These are phyloP conservation scores for Drosophila jambulina DNA, from an alignment of 1,140 invertebrate genomes.

Conservation along the genomic window DNA sequence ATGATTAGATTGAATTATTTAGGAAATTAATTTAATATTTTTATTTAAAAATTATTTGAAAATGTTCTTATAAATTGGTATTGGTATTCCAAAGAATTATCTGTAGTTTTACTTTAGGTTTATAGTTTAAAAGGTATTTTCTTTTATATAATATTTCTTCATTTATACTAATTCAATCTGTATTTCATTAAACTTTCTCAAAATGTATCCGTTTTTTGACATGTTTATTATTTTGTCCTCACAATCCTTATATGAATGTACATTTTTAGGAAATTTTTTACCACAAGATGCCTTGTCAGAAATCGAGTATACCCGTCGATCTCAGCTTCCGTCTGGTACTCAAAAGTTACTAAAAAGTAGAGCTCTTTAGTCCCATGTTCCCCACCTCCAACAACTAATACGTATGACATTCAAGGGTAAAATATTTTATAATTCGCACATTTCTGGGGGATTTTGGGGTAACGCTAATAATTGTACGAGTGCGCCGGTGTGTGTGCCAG, in stretches of 20 bases:
- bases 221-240: too few relatives aligned
- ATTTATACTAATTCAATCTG: too few relatives aligned
- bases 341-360: slow-evolving; percentile 65
- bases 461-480: slow-evolving; percentile 55
- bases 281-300: not conserved
- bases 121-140: not conserved
- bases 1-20: not conserved
- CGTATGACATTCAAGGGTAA: slow-evolving; percentile 71
- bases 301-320: not conserved
- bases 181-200: not conserved
- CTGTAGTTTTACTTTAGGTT: too few relatives aligned
- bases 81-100: not conserved
- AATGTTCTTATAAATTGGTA: not conserved
- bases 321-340: slow-evolving; percentile 1
- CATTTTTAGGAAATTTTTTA: too few relatives aligned
- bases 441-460: slow-evolving; percentile 47
- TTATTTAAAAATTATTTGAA: not conserved
- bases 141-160: not conserved
- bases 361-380: slow-evolving; percentile 6
- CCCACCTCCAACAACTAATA: slow-evolving; percentile 19
- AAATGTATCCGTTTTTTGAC: not conserved
- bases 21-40: not conserved
- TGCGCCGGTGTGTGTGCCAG: not conserved
- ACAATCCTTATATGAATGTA: not conserved
- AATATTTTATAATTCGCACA: slow-evolving; percentile 76